These are phyloP conservation scores for Galeopsomyia nigrocyanea DNA, from an alignment of 2,888 invertebrate genomes.

Conservation along the genomic window DNA sequence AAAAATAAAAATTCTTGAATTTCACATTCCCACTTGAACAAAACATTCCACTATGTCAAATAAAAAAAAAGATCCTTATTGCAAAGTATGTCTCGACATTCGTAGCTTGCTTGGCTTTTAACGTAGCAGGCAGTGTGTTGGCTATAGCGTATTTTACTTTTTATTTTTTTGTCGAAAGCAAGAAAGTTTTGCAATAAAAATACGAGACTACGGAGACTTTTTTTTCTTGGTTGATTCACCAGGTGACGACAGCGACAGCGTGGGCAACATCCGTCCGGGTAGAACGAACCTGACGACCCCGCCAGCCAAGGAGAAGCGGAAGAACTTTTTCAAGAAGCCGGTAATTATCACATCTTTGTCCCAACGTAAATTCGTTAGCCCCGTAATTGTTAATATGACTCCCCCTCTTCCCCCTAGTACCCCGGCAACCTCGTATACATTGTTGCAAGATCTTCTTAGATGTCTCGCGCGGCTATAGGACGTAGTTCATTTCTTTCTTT, in stretches of 20 bases:
- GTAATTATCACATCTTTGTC: slow-evolving; percentile 53
- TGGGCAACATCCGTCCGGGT: slow-evolving; percentile 84
- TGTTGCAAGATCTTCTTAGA: slow-evolving; percentile 5
- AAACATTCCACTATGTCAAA: too few species aligned
- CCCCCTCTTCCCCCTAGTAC: neutral
- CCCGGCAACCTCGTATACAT: neutral
- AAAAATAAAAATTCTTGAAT: too few species aligned
- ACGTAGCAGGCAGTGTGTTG: too few species aligned
- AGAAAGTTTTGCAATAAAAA: too few species aligned
- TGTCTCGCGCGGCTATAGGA: neutral
- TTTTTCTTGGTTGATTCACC: slow-evolving; percentile 42
- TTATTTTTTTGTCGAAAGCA: too few species aligned
- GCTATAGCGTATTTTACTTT: too few species aligned
- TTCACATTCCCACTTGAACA: too few species aligned
- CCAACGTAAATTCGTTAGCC: too few species aligned
- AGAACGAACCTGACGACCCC: slow-evolving; percentile 83
- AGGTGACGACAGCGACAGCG: slow-evolving; percentile 94
- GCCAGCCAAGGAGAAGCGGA: slow-evolving; percentile 95
- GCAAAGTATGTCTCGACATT: slow-evolving; percentile 8
- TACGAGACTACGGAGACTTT: slow-evolving; percentile 33
- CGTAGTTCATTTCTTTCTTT: neutral
- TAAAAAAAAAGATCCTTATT: neutral
- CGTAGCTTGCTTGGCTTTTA: slow-evolving; percentile 9
- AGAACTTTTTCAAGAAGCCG: slow-evolving; percentile 97
- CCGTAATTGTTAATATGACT: too few species aligned